A percentile compares a stretch with the other conserved stretches of the same genome.
These are phyloP conservation scores for Addax nasomaculatus DNA, from an alignment of 2,113 vertebrate species.

Conservation along the genomic window DNA sequence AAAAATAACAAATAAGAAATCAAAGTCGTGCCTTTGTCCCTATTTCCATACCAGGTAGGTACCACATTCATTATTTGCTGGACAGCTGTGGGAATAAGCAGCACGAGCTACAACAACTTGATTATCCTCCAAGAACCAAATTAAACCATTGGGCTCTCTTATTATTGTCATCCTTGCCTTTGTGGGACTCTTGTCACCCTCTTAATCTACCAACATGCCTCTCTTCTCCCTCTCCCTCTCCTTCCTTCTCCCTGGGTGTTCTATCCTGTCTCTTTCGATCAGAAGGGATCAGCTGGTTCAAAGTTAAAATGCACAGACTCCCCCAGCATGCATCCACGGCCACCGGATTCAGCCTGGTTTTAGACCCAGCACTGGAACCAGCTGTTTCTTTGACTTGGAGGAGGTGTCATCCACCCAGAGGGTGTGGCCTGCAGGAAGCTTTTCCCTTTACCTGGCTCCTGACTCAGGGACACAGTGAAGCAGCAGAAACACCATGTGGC, in stretches of 20 bases:
- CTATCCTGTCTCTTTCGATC: not conserved
- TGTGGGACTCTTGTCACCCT: conserved; percentile 48
- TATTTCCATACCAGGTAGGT: conserved; percentile 70
- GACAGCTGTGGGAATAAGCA: conserved; percentile 69
- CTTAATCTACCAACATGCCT: conserved; percentile 6
- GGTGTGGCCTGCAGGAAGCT: not conserved
- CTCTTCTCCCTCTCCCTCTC: not conserved
- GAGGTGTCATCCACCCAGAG: not conserved
- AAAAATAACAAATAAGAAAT: conserved; percentile 81
- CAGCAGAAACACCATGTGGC: not conserved
- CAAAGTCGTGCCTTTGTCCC: conserved; percentile 71
- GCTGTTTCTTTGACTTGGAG: not conserved
- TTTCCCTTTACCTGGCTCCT: conserved; percentile 1
- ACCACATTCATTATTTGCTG: conserved; percentile 70
- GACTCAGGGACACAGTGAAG: not conserved
- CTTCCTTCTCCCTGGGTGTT: not conserved
- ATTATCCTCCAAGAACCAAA: conserved; percentile 77
- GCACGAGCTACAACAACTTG: conserved; percentile 64
- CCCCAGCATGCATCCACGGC: not conserved
- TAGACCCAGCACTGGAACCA: not conserved
- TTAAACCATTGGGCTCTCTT: conserved; percentile 68
- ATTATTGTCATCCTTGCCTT: conserved; percentile 55
- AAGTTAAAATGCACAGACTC: not conserved
- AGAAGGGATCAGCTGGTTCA: not conserved
- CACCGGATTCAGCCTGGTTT: not conserved